Conservation (phyloP, 2,113 vertebrate genomes). For the Cyphomyrus discorhynchus region DNA sequence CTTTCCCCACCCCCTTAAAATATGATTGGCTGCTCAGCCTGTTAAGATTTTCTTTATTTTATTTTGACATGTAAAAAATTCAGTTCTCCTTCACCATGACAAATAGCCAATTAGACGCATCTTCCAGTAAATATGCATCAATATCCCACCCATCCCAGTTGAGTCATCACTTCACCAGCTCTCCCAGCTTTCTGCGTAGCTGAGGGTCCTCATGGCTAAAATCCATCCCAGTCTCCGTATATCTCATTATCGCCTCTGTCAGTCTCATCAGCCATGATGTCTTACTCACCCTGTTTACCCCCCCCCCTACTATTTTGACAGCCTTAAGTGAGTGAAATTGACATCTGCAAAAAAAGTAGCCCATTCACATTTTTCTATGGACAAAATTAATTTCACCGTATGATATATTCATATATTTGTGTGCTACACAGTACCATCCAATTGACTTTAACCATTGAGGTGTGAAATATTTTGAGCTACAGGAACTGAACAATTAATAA, state of each 20-base stretch:
- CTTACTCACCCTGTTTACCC: background rate
- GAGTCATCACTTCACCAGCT: background rate
- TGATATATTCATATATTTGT: background rate
- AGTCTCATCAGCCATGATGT: background rate
- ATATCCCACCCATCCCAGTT: background rate
- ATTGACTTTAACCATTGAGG: background rate
- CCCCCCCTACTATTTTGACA: background rate
- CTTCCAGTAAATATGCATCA: background rate
- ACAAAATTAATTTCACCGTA: background rate
- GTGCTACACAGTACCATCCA: background rate
- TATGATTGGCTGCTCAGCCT: background rate
- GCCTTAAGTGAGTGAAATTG: background rate
- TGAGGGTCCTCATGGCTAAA: background rate
- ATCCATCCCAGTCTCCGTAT: background rate
- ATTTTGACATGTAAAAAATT: background rate
- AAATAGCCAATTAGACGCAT: background rate
- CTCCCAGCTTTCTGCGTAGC: background rate
- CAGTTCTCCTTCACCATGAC: background rate
- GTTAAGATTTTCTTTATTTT: background rate
- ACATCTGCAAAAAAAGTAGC: background rate
- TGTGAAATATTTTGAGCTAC: background rate
- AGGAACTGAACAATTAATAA: background rate
- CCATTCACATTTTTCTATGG: background rate
- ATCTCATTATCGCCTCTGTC: background rate
- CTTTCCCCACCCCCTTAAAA: background rate